phyloP scores from a whole-genome alignment of 2,888 invertebrate genomes.

The Nephrotoma appendiculata region DNA sequence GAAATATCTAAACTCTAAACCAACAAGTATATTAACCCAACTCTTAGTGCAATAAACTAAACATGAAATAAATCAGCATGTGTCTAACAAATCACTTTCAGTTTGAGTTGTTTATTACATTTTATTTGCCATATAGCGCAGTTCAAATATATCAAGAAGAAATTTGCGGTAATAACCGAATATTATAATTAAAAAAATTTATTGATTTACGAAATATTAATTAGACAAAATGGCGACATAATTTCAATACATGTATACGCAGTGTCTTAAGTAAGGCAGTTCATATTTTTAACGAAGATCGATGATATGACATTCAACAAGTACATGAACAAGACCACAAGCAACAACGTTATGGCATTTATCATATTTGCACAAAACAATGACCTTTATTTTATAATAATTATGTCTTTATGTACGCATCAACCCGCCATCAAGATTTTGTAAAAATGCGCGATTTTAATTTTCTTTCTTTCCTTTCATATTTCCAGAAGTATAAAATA shows the following conservation, averaged over 20 bases:
- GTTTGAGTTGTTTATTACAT: not conserved
- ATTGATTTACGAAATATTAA: too few species aligned
- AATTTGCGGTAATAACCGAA: too few species aligned
- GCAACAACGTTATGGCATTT: not conserved
- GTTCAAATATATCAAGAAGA: too few species aligned
- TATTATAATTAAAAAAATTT: not conserved
- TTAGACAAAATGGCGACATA: too few species aligned
- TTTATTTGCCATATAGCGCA: not conserved
- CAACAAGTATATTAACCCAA: not conserved
- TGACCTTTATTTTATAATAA: not conserved
- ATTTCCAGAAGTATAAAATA: not conserved
- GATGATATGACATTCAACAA: not conserved
- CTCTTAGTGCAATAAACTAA: not conserved
- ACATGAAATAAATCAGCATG: not conserved
- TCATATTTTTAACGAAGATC: not conserved
- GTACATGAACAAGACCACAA: not conserved
- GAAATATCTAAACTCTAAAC: not conserved
- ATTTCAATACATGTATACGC: not conserved
- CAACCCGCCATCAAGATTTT: not conserved
- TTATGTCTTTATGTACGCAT: not conserved
- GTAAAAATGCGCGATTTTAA: not conserved
- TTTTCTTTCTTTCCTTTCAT: not conserved
- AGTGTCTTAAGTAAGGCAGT: not conserved
- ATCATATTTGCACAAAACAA: not conserved
- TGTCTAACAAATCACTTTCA: not conserved